Percentiles rank a stretch among this genome's conserved stretches.
phyloP scores from a whole-genome alignment of 2,888 invertebrate species.

The Argynnis bischoffii region DNA sequence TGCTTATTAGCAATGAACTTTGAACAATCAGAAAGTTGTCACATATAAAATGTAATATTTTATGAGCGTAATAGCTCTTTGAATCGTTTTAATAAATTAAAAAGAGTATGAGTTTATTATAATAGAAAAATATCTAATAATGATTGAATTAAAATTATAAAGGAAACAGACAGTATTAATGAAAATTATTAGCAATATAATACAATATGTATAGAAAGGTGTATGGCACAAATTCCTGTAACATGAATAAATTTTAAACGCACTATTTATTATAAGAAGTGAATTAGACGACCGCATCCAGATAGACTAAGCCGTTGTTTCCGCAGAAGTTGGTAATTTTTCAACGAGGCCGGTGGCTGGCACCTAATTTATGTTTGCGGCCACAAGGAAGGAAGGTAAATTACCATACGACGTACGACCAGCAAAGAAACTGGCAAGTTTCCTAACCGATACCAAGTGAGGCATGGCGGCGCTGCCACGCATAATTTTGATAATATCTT shows the following conservation, averaged over 20 bases:
- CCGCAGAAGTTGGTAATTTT: constrained; percentile 72
- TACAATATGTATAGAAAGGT: neutral
- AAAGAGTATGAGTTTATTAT: no score
- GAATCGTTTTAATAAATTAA: constrained; percentile 10
- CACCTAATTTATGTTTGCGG: constrained; percentile 72
- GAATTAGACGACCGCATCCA: constrained; percentile 39
- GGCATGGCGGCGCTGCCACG: constrained; percentile 38
- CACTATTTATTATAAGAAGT: constrained; percentile 31
- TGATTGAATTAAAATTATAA: no score
- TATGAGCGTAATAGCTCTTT: constrained; percentile 29
- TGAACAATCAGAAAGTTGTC: constrained; percentile 41
- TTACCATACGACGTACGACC: constrained; percentile 75
- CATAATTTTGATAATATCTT: constrained; percentile 52
- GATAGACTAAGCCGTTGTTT: constrained; percentile 52
- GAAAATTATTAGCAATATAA: no score
- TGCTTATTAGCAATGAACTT: constrained; percentile 40
- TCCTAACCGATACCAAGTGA: constrained; percentile 45
- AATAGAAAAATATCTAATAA: no score
- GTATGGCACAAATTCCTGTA: neutral
- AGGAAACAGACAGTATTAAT: no score
- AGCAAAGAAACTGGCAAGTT: constrained; percentile 67
- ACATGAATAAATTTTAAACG: constrained; percentile 3
- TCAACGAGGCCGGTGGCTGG: constrained; percentile 69
- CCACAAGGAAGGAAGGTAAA: constrained; percentile 72
- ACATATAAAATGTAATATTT: constrained; percentile 37